Conservation (phyloP, 2,797 vertebrate genomes). For the Pachyuromys duprasi region DNA sequence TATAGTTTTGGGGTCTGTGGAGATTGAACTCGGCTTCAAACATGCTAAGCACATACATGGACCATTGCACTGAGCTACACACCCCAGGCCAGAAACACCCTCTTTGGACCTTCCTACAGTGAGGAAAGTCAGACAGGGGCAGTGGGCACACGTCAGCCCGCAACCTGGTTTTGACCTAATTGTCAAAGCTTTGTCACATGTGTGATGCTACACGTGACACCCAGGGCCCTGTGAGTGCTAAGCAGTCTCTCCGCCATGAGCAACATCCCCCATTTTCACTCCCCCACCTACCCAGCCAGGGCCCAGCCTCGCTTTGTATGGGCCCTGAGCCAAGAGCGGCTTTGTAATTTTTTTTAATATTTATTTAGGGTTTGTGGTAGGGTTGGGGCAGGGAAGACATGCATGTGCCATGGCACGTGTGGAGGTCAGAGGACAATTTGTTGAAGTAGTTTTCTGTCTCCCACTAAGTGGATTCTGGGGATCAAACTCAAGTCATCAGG, state of each 20-base stretch:
- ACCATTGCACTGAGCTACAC: neutral
- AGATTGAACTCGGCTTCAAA: neutral
- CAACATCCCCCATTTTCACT: no score
- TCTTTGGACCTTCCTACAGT: accelerated
- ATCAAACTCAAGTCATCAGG: neutral
- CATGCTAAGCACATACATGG: neutral
- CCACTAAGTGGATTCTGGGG: neutral
- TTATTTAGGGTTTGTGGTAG: neutral
- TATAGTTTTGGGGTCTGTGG: neutral
- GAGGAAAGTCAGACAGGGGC: neutral
- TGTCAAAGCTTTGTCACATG: neutral
- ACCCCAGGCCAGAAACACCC: neutral
- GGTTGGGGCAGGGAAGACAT: no score
- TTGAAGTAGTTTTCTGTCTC: neutral
- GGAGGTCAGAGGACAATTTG: neutral
- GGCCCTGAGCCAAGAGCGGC: neutral
- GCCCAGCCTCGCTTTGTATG: neutral
- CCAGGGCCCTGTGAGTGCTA: neutral
- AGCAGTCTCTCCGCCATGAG: neutral
- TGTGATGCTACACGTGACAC: no score
- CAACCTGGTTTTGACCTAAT: neutral
- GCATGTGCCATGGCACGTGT: neutral
- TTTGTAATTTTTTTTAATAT: neutral
- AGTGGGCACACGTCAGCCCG: neutral
- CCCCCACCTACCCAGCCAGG: no score